Percentiles rank a stretch among this genome's conserved stretches.
Evolutionary conservation across 2,113 vertebrate species (phyloP).

Genomic region (Halcyon senegalensis): DNA sequence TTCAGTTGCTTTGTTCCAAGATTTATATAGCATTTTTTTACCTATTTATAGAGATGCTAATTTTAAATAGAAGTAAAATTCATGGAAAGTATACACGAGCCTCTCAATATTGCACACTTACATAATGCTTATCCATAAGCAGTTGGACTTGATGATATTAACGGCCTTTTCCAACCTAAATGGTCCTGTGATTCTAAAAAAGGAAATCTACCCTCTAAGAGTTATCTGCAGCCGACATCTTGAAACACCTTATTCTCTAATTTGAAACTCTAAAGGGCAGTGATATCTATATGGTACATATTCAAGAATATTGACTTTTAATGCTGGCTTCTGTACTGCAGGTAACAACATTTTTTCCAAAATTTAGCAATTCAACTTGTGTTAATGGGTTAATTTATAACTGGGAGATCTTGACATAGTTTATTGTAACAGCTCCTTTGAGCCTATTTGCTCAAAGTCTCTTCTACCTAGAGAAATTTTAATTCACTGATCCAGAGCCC

Average conservation of each 20-base stretch:
- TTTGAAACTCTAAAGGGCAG: neutral
- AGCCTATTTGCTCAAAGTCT: neutral
- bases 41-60: neutral
- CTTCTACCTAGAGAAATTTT: conserved; percentile 14
- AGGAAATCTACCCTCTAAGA: neutral
- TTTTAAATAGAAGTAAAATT: neutral
- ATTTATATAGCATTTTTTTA: neutral
- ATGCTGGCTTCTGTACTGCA: neutral
- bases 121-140: neutral
- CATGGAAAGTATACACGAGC: neutral
- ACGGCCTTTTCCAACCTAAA: neutral
- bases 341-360: conserved; percentile 7
- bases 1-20: neutral
- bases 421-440: conserved; percentile 24
- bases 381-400: neutral
- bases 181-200: neutral
- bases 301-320: neutral
- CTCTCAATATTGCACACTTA: neutral
- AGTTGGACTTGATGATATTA: neutral
- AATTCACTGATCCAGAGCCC: conserved; percentile 14
- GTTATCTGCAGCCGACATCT: neutral
- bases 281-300: neutral
- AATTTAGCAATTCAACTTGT: neutral
- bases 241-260: neutral
- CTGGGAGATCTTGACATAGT: neutral